Percentiles rank a stretch among this genome's conserved stretches.
Conservation (phyloP, 2,113 vertebrate species). For the Periophthalmus modestus region DNA sequence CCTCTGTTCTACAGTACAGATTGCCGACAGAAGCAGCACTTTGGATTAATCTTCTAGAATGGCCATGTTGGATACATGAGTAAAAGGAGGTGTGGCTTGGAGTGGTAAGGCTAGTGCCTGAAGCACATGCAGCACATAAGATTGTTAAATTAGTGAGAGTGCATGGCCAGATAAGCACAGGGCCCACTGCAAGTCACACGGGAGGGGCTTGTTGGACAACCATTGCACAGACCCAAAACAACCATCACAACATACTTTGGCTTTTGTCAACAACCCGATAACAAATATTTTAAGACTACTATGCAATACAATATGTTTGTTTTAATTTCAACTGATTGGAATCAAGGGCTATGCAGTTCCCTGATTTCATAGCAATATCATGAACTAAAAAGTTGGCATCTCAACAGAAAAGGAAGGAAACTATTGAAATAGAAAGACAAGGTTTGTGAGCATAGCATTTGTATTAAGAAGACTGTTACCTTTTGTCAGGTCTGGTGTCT, state of each 20-base stretch:
- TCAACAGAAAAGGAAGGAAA: too few species aligned
- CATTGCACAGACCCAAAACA: slow-evolving; percentile 7
- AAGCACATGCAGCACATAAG: slow-evolving; percentile 8
- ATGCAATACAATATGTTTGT: background rate
- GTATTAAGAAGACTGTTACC: slow-evolving; percentile 67
- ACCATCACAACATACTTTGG: background rate
- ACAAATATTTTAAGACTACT: background rate
- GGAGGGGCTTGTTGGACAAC: slow-evolving; percentile 27
- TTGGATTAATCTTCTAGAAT: background rate
- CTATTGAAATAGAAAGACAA: too few species aligned
- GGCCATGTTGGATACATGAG: background rate
- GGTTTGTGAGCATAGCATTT: background rate
- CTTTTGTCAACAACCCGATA: background rate
- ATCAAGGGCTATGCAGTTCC: background rate
- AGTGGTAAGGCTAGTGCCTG: background rate
- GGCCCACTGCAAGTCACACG: background rate
- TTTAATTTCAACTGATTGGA: background rate
- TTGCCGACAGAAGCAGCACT: background rate
- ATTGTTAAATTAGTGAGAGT: slow-evolving; percentile 5
- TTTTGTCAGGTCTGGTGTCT: slow-evolving; percentile 89
- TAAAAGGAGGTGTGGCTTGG: background rate
- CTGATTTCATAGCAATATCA: background rate
- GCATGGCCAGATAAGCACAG: slow-evolving; percentile 44
- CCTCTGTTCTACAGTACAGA: background rate
- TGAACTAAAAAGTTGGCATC: too few species aligned